Evolutionary conservation across 1,140 invertebrate species (phyloP).

Genomic region (Odontomachus brunneus): DNA sequence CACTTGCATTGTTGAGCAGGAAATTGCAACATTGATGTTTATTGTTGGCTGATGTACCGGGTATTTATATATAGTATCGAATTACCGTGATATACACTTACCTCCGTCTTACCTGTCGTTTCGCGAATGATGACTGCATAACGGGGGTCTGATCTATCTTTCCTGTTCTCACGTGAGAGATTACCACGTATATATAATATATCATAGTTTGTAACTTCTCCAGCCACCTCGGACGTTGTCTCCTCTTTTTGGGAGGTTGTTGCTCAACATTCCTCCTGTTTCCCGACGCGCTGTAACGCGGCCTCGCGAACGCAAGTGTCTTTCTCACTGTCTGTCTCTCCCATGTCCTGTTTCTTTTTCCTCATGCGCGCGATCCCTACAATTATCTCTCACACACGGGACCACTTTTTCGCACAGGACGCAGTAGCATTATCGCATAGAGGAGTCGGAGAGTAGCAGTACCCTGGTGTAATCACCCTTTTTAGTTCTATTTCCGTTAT

Average conservation of each 20-base stretch:
- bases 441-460: constrained; percentile 24
- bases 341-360: not conserved
- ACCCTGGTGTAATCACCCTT: constrained; percentile 7
- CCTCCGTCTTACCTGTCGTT: constrained; percentile 39
- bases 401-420: constrained; percentile 53
- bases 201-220: not conserved
- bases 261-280: too few relatives aligned
- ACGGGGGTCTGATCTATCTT: constrained; percentile 31
- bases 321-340: constrained; percentile 9
- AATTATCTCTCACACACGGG: constrained; percentile 46
- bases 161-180: not conserved
- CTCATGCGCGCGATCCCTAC: constrained; percentile 31
- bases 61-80: too few relatives aligned
- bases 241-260: too few relatives aligned
- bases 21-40: too few relatives aligned
- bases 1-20: too few relatives aligned
- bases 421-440: constrained; percentile 53
- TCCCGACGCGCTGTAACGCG: too few relatives aligned
- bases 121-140: constrained; percentile 11
- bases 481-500: constrained; percentile 58
- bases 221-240: too few relatives aligned
- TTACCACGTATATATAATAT: constrained; percentile 19
- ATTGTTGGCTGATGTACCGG: not conserved
- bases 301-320: too few relatives aligned
- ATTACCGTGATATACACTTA: constrained; percentile 64